Conservation (phyloP, 2,797 vertebrate species). For the Neostethus bicornis region DNA sequence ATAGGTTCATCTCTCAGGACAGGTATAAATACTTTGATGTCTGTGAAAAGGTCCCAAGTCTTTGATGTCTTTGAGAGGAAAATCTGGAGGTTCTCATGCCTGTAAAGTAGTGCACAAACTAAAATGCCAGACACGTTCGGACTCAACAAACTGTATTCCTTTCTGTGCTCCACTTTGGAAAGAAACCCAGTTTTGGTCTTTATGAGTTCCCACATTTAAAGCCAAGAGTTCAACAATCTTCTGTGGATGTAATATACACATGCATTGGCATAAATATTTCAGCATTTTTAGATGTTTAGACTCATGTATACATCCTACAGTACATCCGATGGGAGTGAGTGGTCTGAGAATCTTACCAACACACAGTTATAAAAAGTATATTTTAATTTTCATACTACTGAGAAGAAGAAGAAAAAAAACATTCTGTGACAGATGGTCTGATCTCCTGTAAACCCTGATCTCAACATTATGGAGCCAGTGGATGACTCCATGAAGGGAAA, state of each 20-base stretch:
- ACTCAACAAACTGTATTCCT: slow-evolving; percentile 25
- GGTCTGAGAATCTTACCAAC: neutral
- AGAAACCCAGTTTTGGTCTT: slow-evolving; percentile 6
- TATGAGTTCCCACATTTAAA: slow-evolving; percentile 12
- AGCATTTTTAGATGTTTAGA: neutral
- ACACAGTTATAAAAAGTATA: slow-evolving; percentile 1
- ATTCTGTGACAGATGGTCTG: slow-evolving; percentile 3
- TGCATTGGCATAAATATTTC: slow-evolving; percentile 2
- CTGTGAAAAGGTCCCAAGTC: slow-evolving; percentile 49
- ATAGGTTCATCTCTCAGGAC: slow-evolving; percentile 31
- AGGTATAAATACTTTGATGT: slow-evolving; percentile 42
- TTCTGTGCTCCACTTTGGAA: slow-evolving; percentile 11
- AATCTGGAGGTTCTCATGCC: slow-evolving; percentile 45
- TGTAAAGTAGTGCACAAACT: slow-evolving; percentile 36
- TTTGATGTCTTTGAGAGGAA: slow-evolving; percentile 55
- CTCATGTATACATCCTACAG: neutral
- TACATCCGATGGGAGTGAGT: neutral
- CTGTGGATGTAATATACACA: neutral
- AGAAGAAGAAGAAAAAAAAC: slow-evolving; percentile 1
- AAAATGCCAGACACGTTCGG: slow-evolving; percentile 50
- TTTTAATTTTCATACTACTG: neutral
- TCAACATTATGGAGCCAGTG: neutral
- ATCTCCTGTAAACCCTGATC: neutral
- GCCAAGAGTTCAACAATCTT: neutral
- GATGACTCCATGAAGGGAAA: slow-evolving; percentile 8